A percentile compares a stretch with the other conserved stretches of the same genome.
Evolutionary conservation across 2,113 vertebrate species (phyloP).

Genomic region (Leiothrix lutea): DNA sequence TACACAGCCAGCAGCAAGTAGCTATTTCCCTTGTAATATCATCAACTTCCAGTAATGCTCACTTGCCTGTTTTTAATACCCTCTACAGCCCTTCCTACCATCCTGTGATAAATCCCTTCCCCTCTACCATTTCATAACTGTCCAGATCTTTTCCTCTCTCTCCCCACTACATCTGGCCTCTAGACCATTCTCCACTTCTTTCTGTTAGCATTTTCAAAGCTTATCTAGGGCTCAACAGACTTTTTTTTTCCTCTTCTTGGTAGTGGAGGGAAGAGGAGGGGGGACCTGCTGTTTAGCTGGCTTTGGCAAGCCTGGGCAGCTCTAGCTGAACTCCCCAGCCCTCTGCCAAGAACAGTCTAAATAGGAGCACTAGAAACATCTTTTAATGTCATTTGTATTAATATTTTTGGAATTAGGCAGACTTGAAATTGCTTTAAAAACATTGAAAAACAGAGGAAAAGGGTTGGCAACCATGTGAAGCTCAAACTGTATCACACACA

Average conservation of each 20-base stretch:
- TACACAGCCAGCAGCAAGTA: conserved; percentile 51
- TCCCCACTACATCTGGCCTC: not conserved
- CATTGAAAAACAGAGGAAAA: not conserved
- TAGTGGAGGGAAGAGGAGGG: not conserved
- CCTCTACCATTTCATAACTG: not conserved
- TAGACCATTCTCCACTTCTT: not conserved
- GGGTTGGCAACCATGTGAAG: not conserved
- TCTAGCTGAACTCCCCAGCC: conserved; percentile 29
- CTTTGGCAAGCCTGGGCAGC: conserved; percentile 44
- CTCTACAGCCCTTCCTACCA: not conserved
- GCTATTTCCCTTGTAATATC: conserved; percentile 50
- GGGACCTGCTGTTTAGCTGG: conserved; percentile 14
- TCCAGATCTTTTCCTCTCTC: not conserved
- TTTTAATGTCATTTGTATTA: conserved; percentile 51
- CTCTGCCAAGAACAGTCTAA: conserved; percentile 44
- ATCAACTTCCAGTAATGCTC: conserved; percentile 42
- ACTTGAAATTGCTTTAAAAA: conserved; percentile 8
- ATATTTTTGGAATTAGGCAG: conserved; percentile 29
- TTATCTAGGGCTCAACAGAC: not conserved
- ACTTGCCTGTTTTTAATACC: conserved; percentile 43
- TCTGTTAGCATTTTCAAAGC: not conserved
- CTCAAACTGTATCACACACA: not conserved
- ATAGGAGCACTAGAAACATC: conserved; percentile 46
- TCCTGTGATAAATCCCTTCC: not conserved
- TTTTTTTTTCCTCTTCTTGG: conserved; percentile 9